Evolutionary conservation across 2,797 vertebrate genomes (phyloP).

Genomic region (Acanthis flammea): DNA sequence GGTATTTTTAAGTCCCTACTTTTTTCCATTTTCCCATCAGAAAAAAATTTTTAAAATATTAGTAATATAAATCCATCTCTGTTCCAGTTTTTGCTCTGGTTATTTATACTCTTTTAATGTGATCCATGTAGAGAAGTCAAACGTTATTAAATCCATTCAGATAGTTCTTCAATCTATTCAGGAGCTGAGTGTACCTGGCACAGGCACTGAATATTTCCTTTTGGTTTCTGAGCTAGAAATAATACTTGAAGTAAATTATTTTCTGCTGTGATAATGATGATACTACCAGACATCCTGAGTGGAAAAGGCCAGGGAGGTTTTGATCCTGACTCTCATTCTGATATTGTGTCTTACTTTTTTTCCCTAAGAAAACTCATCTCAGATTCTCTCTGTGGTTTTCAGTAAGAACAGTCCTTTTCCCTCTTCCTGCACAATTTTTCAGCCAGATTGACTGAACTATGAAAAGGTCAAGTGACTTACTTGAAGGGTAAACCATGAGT

Average conservation of each 20-base stretch:
- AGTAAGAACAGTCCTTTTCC: slow-evolving; percentile 21
- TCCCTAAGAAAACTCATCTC: slow-evolving; percentile 46
- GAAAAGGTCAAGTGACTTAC: slow-evolving; percentile 68
- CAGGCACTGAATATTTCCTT: slow-evolving; percentile 26
- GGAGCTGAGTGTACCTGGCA: slow-evolving; percentile 54
- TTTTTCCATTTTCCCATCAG: slow-evolving; percentile 69
- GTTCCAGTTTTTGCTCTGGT: slow-evolving; percentile 53
- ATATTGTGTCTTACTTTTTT: slow-evolving; percentile 40
- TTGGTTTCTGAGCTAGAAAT: slow-evolving; percentile 35
- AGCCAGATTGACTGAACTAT: slow-evolving; percentile 48
- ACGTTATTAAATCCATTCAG: slow-evolving; percentile 47
- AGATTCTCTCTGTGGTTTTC: slow-evolving; percentile 40
- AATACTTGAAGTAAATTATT: slow-evolving; percentile 35
- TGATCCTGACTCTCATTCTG: slow-evolving; percentile 32
- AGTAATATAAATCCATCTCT: slow-evolving; percentile 55
- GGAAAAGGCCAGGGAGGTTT: slow-evolving; percentile 45
- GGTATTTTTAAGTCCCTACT: slow-evolving; percentile 63
- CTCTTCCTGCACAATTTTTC: slow-evolving; percentile 51
- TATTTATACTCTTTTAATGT: slow-evolving; percentile 65
- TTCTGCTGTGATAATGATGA: slow-evolving; percentile 58
- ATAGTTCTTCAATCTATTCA: slow-evolving; percentile 50
- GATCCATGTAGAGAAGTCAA: slow-evolving; percentile 43
- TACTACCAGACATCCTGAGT: slow-evolving; percentile 44
- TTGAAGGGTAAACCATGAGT: slow-evolving; percentile 66
- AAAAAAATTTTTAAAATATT: slow-evolving; percentile 21